phyloP scores from a whole-genome alignment of 2,113 vertebrate species.

The Australoheros scitulus region DNA sequence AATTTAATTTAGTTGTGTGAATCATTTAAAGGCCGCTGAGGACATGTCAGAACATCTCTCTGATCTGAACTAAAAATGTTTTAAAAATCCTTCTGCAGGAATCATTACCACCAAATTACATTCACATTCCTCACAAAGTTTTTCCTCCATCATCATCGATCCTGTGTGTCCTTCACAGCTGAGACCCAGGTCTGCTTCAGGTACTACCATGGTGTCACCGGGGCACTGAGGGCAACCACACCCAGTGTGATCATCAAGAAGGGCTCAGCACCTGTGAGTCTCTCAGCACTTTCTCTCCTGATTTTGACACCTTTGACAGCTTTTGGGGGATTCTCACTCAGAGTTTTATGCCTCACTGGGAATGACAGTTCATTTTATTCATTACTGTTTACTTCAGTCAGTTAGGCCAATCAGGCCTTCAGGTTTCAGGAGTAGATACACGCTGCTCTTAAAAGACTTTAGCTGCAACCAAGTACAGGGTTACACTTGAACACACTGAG shows the following conservation, averaged over 20 bases:
- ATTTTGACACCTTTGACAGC: neutral
- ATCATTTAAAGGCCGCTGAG: neutral
- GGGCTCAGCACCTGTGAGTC: slow-evolving; percentile 85
- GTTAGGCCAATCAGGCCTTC: neutral
- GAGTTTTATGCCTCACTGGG: neutral
- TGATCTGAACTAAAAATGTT: neutral
- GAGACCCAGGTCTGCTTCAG: slow-evolving; percentile 99
- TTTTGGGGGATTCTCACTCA: neutral
- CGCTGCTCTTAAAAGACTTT: neutral
- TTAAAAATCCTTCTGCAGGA: neutral
- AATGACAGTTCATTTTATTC: neutral
- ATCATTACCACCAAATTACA: neutral
- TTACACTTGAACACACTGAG: neutral
- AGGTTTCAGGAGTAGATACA: neutral
- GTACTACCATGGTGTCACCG: slow-evolving; percentile 95
- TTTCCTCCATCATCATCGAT: neutral
- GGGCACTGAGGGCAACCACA: slow-evolving; percentile 92
- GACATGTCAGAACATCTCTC: neutral
- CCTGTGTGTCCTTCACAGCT: slow-evolving; percentile 74
- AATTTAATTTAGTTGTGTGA: neutral
- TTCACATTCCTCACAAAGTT: neutral
- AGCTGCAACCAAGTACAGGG: neutral
- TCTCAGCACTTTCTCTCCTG: neutral
- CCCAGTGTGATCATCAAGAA: slow-evolving; percentile 93
- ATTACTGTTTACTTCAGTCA: neutral